These are phyloP conservation scores for Callosobruchus maculatus DNA, from an alignment of 2,888 invertebrate species.

Conservation along the genomic window DNA sequence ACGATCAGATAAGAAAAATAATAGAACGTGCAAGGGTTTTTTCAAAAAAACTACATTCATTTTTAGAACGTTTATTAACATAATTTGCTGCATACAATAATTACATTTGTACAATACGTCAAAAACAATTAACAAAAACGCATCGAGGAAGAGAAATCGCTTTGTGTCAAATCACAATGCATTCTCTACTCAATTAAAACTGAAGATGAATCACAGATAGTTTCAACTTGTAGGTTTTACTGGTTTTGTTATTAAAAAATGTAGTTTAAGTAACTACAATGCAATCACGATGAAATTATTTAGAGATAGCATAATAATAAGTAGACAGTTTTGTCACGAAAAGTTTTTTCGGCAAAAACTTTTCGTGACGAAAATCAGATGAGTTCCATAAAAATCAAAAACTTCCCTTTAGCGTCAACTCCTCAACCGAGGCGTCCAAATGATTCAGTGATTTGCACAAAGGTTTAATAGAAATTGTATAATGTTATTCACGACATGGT, in stretches of 20 bases:
- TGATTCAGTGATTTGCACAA: not conserved
- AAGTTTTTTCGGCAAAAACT: too few relatives aligned
- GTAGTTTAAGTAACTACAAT: too few relatives aligned
- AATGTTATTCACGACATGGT: too few relatives aligned
- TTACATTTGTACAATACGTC: conserved; percentile 4
- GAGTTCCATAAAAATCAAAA: too few relatives aligned
- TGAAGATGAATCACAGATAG: not conserved
- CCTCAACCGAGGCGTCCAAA: not conserved
- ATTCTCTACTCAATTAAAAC: not conserved
- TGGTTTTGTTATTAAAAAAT: not conserved
- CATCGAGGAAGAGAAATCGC: conserved; percentile 1
- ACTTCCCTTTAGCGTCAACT: not conserved
- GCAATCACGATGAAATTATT: too few relatives aligned
- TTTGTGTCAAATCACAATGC: not conserved
- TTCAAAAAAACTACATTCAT: conserved; percentile 33
- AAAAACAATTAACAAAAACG: conserved; percentile 16
- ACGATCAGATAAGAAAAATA: conserved; percentile 38
- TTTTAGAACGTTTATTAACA: conserved; percentile 36
- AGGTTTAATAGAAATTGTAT: too few relatives aligned
- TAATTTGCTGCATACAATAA: conserved; percentile 30
- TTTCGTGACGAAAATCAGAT: too few relatives aligned
- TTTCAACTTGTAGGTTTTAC: not conserved
- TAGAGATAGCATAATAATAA: too few relatives aligned
- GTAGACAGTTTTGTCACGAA: too few relatives aligned
- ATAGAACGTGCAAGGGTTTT: conserved; percentile 38